Evolutionary conservation across 2,888 invertebrate species (phyloP).

Genomic region (Drosophila ezoana): DNA sequence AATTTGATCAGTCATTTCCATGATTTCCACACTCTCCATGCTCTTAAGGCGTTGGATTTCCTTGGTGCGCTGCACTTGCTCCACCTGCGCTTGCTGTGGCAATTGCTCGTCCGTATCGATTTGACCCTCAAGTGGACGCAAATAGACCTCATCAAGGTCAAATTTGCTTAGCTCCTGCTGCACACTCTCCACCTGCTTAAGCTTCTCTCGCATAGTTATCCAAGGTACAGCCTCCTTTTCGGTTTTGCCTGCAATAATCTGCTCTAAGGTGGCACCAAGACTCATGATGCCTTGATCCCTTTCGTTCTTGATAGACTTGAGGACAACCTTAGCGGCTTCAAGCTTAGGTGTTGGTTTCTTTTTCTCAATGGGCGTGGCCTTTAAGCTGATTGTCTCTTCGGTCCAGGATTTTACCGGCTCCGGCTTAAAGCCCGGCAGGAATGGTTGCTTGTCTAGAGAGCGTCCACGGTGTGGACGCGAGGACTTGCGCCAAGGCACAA

Average conservation of each 20-base stretch:
- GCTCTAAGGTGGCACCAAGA: constrained; percentile 83
- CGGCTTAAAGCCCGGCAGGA: constrained; percentile 83
- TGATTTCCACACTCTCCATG: constrained; percentile 84
- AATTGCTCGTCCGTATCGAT: constrained; percentile 69
- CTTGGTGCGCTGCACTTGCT: constrained; percentile 84
- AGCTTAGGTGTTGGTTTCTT: constrained; percentile 86
- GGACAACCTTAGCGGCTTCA: constrained; percentile 85
- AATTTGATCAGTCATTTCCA: constrained; percentile 84
- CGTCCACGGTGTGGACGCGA: constrained; percentile 83
- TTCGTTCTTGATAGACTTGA: constrained; percentile 86
- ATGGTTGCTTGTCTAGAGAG: constrained; percentile 85
- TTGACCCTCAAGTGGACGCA: constrained; percentile 81
- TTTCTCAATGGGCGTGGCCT: constrained; percentile 87
- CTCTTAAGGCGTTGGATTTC: constrained; percentile 84
- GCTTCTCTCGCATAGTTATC: constrained; percentile 84
- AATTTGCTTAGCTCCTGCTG: constrained; percentile 84
- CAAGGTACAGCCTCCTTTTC: constrained; percentile 84
- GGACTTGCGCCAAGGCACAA: constrained; percentile 84
- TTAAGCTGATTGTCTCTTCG: constrained; percentile 87
- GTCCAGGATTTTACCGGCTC: constrained; percentile 87
- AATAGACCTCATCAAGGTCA: constrained; percentile 85
- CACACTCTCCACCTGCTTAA: constrained; percentile 83
- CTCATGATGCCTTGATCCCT: constrained; percentile 83
- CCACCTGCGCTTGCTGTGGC: constrained; percentile 71
- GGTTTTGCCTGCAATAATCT: constrained; percentile 83